Evolutionary conservation across 2,797 vertebrate genomes (phyloP), one percentile per base, ranked within the genome.

Genomic region (Eupleurogrammus muticus): DNA sequence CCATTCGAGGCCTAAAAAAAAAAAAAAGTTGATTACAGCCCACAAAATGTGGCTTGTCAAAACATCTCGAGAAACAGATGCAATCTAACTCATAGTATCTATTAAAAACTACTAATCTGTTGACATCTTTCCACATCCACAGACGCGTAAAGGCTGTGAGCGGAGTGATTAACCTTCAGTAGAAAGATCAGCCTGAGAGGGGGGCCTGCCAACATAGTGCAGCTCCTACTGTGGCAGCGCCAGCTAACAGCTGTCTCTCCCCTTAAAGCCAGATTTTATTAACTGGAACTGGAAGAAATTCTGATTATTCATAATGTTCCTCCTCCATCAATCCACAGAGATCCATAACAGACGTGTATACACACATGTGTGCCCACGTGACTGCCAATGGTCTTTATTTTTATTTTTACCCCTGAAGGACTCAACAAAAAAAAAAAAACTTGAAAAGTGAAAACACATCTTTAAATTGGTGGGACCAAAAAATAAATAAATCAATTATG

Each of bases 91-190:
- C 59, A 87, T 84, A 69, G 35, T 65, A 58, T 70, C 61, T 59
- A 77, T 69, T 72, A 60, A 79, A 82, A 73, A 59, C 20, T 3
- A 74, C 66, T 75, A 70, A 69, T 85, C 36, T 60, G 73, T 73
- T 77, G 60, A 73, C 70, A 78, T 66, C 19, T 70, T 72, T 83
- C 64, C 55, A 53, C 79, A 83, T 62, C 48, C 42, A 66, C 64
- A 72, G 69, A 87, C 72, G 81, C 80, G 80, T 70, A 82, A 81
- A 81, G 80, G 79, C 62, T 82, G 68, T 48, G 79, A 79, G 71
- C 58, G 70, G 78, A 91, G 88, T 92, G 89, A 95, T 94, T 94
- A 95, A 95, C 94, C 94, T 94, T 94, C 91, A 92, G 81, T 78
- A 82, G 82, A 94, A 93, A 93, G 90, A 94, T 92, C 92, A 94